Conservation (phyloP, 2,797 vertebrate species). For the Smutsia gigantea region DNA sequence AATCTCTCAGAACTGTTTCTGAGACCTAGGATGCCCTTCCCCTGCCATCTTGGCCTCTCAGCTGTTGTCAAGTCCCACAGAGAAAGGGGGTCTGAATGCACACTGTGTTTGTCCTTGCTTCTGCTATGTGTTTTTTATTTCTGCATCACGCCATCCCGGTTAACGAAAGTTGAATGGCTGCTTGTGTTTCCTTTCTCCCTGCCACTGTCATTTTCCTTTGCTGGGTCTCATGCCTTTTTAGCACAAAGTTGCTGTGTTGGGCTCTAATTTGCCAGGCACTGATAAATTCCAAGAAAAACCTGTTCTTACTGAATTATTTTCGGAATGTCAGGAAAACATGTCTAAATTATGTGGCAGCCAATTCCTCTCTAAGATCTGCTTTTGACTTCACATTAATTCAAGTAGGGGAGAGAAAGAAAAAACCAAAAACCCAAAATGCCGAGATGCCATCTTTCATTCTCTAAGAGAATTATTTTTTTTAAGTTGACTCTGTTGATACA, state of each 20-base stretch:
- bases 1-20: constrained; percentile 14
- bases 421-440: neutral
- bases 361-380: constrained; percentile 63
- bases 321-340: constrained; percentile 79
- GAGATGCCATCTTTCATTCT: constrained; percentile 36
- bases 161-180: constrained; percentile 47
- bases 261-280: constrained; percentile 70
- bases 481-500: neutral
- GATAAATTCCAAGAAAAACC: constrained; percentile 82
- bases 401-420: constrained; percentile 27
- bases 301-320: constrained; percentile 82
- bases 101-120: neutral
- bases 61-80: neutral
- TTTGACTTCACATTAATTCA: constrained; percentile 77
- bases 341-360: constrained; percentile 75
- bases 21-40: neutral
- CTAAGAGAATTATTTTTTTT: neutral
- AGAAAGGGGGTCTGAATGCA: neutral
- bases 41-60: neutral
- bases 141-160: constrained; percentile 17
- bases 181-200: constrained; percentile 63
- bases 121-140: constrained; percentile 5
- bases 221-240: constrained; percentile 66
- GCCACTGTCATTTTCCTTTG: constrained; percentile 67
- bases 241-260: constrained; percentile 72